Percentiles rank a stretch among this genome's conserved stretches.
Conservation (phyloP, 2,113 vertebrate genomes). For the Camelus bactrianus region DNA sequence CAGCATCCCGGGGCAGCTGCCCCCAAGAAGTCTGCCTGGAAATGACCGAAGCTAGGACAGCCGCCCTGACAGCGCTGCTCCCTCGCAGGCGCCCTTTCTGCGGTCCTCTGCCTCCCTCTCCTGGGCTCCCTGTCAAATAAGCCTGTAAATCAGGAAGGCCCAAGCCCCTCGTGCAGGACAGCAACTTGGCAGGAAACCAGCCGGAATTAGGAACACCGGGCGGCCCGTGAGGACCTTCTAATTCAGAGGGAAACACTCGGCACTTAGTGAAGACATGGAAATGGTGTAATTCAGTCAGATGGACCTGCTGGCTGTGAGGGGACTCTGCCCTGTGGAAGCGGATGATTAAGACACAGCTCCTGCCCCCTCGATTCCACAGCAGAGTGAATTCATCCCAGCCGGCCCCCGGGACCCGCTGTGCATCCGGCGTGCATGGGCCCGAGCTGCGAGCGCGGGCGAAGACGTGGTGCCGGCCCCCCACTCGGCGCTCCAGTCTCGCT, state of each 20-base stretch:
- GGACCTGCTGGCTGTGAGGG: fast-evolving
- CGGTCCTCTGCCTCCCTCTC: conserved; percentile 87
- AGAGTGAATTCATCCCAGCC: fast-evolving
- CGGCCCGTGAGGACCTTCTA: fast-evolving
- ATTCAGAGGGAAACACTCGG: not conserved
- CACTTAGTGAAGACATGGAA: not conserved
- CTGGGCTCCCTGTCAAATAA: conserved; percentile 67
- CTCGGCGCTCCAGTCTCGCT: fast-evolving
- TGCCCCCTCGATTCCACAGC: not conserved
- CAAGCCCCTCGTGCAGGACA: fast-evolving
- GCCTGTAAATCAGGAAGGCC: fast-evolving
- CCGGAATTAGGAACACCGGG: fast-evolving
- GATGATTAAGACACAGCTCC: not conserved
- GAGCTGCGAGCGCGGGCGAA: fast-evolving
- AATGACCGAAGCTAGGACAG: not conserved
- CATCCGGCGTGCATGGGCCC: not conserved
- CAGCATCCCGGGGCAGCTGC: fast-evolving
- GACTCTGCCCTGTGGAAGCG: not conserved
- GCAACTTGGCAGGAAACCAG: not conserved
- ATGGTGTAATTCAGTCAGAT: fast-evolving
- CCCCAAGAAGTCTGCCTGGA: not conserved
- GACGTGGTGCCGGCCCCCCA: fast-evolving
- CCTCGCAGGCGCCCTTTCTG: fast-evolving
- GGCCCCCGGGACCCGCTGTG: not conserved
- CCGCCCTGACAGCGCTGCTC: fast-evolving